Evolutionary conservation across 2,797 vertebrate genomes (phyloP), one percentile per base, ranked within the genome.

Genomic region (Argyrosomus regius): DNA sequence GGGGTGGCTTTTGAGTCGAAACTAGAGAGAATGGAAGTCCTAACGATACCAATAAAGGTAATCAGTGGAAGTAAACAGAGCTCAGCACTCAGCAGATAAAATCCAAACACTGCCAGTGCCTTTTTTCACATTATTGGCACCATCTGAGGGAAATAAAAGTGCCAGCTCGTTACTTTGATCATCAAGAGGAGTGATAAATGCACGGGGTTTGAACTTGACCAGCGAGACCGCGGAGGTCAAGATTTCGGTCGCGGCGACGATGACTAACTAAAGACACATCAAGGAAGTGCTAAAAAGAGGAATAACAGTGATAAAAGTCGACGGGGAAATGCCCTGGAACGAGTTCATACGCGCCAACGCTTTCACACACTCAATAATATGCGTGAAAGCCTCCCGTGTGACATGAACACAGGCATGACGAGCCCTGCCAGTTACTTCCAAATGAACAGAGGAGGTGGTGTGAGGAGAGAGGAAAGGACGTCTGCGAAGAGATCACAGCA

Each of bases 341-440:
- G 28, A 72, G 48, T 73, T 65, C 53, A 53, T 59, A 67, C 58
- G n/a, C 22, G 2, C 3, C 14, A 31, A 53, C 50, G 14, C 63
- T 54, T 63, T n/a, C 13, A 22, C 6, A 14, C 70, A 28, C 78
- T 69, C 50, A 63, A 39, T 67, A 52, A 62, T 31, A 6, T 65
- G 26, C 1, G 24, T 35, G 49, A 54, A 70, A 39, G 12, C 71
- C n/a, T 68, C 75, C 57, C 17, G 9, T 20, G 22, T 58, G 74
- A 81, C 82, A 22, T 10, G 3, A n/a, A 28, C 26, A 13, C 24
- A 58, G 53, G 26, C 56, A 11, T 1, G 72, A 58, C 46, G 6
- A 78, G 53, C 46, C 28, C 56, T 17, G 77, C 39, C 11, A 73
- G 63, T 72, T 80, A 50, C 80, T 80, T 77, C 62, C 69, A 69